These are phyloP conservation scores for Nycticryphes semicollaris DNA, from an alignment of 2,113 vertebrate genomes.

Conservation along the genomic window DNA sequence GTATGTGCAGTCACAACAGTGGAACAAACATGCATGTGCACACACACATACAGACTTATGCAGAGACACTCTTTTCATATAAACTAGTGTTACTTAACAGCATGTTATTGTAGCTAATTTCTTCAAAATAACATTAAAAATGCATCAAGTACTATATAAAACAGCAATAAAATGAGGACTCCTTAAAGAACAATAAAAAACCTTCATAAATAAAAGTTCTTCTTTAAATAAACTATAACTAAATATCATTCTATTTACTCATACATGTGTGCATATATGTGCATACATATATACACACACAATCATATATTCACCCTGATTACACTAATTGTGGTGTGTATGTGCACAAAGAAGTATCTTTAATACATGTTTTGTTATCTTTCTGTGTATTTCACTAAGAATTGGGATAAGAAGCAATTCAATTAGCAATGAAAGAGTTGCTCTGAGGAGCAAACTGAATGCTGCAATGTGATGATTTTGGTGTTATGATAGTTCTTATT, in stretches of 20 bases:
- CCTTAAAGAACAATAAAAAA: background rate
- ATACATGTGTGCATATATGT: background rate
- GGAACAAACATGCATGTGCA: no score
- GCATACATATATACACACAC: accelerated
- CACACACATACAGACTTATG: no score
- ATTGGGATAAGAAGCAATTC: background rate
- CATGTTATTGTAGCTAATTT: background rate
- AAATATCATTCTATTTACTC: background rate
- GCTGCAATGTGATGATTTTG: background rate
- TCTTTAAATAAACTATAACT: background rate
- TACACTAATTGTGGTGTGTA: background rate
- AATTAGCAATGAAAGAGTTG: background rate
- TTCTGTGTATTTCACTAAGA: background rate
- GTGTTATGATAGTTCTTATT: background rate
- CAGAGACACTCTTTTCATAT: background rate
- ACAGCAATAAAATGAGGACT: background rate
- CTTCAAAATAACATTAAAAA: conserved; percentile 37
- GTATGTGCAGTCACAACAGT: background rate
- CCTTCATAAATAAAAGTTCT: background rate
- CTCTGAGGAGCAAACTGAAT: background rate
- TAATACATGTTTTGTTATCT: background rate
- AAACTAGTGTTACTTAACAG: background rate
- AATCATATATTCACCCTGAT: background rate
- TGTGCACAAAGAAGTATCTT: background rate
- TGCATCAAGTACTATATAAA: background rate